Base-by-base conservation (phyloP, 2,113 vertebrate genomes). In the Prionailurus bengalensis region DNA sequence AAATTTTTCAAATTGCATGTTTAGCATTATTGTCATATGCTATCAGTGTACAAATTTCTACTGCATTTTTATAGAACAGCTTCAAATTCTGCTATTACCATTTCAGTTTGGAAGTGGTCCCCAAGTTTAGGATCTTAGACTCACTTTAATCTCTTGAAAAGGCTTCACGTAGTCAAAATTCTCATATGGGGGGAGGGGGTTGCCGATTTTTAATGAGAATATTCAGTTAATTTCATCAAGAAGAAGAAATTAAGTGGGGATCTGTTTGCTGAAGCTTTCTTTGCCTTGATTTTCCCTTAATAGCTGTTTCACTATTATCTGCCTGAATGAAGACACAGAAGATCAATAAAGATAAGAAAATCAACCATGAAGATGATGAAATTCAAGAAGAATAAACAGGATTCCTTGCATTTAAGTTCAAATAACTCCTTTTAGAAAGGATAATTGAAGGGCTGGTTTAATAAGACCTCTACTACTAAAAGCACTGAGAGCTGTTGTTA, bases 401-500 rank as follows among this genome's bases (percentile, higher is more conserved):
- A 73, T 73, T 94, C 65, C 74, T 36, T 94, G 74, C 27, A 94
- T 66, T 87, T 91, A 74, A 58, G 15, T 76, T 74, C 82, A 91
- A 82, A 82, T 87, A 63, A 89, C 33, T 89, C 21, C 51, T 84
- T 29, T n/a, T 65, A 51, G 29, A 31, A 89, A 95, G 51, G 39
- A 84, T 92, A 94, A 88, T 78, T 84, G 70, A 92, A 82, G 61
- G 79, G 29, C 42, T 39, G 33, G 36, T 79, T 89, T 84, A 95
- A 71, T 76, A 65, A 78, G 19, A n/a, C 39, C 25, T 65, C 70
- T 91, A 39, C 58, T 29, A 42, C 76, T 88, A 68, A 89, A 66
- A 94, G 55, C 63, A 61, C 66, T 63, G 51, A 51, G 48, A 84
- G 61, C 63, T 89, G 33, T 61, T 89, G 61, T 68, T 70, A 73